Conservation (phyloP, 1,140 invertebrate genomes). For the Psilanteris sp. region DNA sequence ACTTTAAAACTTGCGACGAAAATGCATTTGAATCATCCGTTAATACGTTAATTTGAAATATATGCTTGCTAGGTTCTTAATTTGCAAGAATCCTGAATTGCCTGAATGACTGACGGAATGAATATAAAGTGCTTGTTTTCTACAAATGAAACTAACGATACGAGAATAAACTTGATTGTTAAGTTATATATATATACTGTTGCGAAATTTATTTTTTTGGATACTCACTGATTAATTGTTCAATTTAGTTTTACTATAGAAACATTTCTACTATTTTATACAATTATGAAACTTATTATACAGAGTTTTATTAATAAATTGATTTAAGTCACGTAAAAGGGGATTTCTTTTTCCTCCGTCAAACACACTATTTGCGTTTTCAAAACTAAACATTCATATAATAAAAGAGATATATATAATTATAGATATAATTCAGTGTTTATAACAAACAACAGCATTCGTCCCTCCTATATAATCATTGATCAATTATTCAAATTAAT, state of each 20-base stretch:
- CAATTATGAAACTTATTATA: constrained; percentile 51
- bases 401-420: no score
- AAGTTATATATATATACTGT: constrained; percentile 51
- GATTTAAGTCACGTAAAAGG: constrained; percentile 31
- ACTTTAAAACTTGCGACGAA: constrained; percentile 16
- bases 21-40: constrained; percentile 12
- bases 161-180: constrained; percentile 40
- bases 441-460: no score
- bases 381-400: no score
- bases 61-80: constrained; percentile 35
- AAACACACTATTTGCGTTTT: no score
- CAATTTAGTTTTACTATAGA: constrained; percentile 47
- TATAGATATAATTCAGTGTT: no score
- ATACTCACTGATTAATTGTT: constrained; percentile 32
- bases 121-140: constrained; percentile 55
- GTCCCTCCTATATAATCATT: no score
- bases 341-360: no score
- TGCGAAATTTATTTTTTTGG: constrained; percentile 43
- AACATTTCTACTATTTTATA: constrained; percentile 56
- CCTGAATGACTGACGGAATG: constrained; percentile 47
- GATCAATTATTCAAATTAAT: no score
- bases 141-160: constrained; percentile 49
- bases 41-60: constrained; percentile 16
- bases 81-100: constrained; percentile 49
- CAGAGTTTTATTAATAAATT: constrained; percentile 56